Percentiles rank a stretch among this genome's conserved stretches.
phyloP scores from a whole-genome alignment of 2,113 vertebrate genomes.

The Gopherus flavomarginatus region DNA sequence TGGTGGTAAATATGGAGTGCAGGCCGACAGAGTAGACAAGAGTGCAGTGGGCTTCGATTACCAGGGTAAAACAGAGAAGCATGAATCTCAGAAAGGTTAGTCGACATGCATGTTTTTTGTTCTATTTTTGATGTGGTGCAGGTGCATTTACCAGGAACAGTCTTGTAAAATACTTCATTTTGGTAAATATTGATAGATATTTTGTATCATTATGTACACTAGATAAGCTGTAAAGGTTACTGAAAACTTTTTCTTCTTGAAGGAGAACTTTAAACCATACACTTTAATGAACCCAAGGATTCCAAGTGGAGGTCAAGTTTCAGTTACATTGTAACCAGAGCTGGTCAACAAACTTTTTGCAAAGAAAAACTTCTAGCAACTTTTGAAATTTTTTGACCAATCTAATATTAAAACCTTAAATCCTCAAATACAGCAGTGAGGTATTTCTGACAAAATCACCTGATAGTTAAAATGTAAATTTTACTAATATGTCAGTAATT shows the following conservation, averaged over 20 bases:
- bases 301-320: background rate
- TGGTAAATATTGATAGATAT: background rate
- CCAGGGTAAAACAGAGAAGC: slow-evolving; percentile 93
- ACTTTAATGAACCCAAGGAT: background rate
- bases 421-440: background rate
- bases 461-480: background rate
- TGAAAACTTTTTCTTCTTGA: background rate
- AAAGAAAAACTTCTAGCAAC: background rate
- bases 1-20: slow-evolving; percentile 92
- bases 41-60: slow-evolving; percentile 95
- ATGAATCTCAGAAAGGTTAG: slow-evolving; percentile 94
- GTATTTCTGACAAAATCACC: background rate
- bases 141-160: background rate
- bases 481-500: background rate
- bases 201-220: background rate
- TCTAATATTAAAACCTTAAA: background rate
- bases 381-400: background rate
- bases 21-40: slow-evolving; percentile 96
- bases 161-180: background rate
- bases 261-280: background rate
- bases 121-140: background rate
- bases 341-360: background rate
- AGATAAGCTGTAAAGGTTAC: fast-evolving
- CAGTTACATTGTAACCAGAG: background rate
- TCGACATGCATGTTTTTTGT: background rate